Base-by-base conservation (phyloP, 2,888 invertebrate genomes). In the Pyrrhia umbra region DNA sequence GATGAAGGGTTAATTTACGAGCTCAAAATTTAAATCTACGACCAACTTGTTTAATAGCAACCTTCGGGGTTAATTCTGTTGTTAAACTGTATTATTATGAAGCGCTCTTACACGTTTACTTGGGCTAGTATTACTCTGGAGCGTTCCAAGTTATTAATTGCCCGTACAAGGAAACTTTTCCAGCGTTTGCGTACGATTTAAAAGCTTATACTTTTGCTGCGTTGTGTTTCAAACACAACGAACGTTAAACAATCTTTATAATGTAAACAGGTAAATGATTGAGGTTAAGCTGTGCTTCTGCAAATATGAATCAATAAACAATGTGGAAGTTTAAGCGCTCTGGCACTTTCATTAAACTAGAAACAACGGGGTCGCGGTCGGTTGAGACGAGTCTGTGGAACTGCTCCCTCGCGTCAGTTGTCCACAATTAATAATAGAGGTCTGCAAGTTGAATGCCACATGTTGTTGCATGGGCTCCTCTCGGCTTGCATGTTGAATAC, bases 1-100 rank as follows among this genome's bases (percentile, higher is more conserved):
- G 94, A 93, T 92, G 94, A 91, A 92, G 94, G 94, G 93, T 94
- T 93, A 95, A 93, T 94, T 94, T 95, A 94, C 88, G 92, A 93
- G 92, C 93, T 93, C 91, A 92, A 94, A 94, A 95, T 93, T 93
- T 95, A 94, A 94, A 94, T 94, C 93, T 94, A 94, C 92, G 90
- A 87, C 88, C 90, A 92, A 92, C 91, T 93, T 92, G 91, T 91
- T 91, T 92, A 92, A 93, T 91, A 88, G 90, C 87, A 89, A 89
- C 90, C 89, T 88, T 83, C 83, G 88, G 91, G 90, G 92, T 92
- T 92, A 92, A 92, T 90, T 92, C 86, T 89, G 90, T 89, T 92
- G 90, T 91, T 91, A 90, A 91, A 90, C 89, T 87, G 85, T 89
- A 89, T 90, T 92, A 89, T 90, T 90, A 92, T 90, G 84, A 87